Percentiles rank a stretch among this genome's conserved stretches.
phyloP scores from a whole-genome alignment of 2,888 invertebrate genomes.

The Coremacera marginata region DNA sequence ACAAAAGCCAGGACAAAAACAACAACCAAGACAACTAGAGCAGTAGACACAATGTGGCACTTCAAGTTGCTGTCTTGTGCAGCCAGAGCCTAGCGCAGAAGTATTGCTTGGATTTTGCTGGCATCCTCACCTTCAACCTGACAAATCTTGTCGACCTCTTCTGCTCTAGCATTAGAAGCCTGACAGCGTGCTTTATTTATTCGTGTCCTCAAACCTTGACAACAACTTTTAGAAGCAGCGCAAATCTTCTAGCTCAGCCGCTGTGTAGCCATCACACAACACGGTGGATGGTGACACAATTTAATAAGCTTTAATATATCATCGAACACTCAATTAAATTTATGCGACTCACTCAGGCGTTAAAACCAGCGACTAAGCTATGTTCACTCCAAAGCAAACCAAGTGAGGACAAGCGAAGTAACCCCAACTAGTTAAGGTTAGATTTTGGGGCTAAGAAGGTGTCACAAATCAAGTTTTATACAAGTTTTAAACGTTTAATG shows the following conservation, averaged over 20 bases:
- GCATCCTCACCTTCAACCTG: no score
- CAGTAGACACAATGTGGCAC: no score
- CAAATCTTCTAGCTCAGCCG: no score
- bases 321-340: slow-evolving; percentile 34
- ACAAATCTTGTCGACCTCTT: no score
- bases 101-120: not conserved
- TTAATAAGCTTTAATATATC: slow-evolving; percentile 25
- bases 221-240: no score
- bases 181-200: not conserved
- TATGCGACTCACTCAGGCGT: slow-evolving; percentile 8
- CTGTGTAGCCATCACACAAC: no score
- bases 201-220: not conserved
- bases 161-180: no score
- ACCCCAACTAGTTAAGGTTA: not conserved
- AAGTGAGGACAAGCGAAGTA: no score
- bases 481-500: not conserved
- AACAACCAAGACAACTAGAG: not conserved
- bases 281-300: slow-evolving; percentile 8
- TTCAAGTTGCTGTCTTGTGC: no score
- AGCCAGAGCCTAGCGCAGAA: not conserved
- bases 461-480: no score
- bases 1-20: not conserved
- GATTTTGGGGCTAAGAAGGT: not conserved
- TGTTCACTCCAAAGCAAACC: not conserved
- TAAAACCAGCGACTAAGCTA: not conserved